phyloP scores from a whole-genome alignment of 2,797 vertebrate genomes.

The Emydoidea blandingii region DNA sequence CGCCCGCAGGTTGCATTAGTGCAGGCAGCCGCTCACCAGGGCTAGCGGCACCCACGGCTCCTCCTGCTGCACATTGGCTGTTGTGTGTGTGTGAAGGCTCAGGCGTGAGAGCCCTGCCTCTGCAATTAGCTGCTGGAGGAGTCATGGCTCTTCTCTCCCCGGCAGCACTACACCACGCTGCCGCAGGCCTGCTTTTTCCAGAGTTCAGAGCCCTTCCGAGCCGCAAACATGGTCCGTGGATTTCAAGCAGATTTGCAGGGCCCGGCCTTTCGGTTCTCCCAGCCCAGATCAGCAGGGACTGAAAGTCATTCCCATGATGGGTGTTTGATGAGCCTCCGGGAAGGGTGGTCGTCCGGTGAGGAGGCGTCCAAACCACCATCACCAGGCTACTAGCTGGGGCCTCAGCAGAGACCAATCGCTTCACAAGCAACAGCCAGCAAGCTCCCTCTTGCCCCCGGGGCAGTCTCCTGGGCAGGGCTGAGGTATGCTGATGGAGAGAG shows the following conservation, averaged over 20 bases:
- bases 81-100: no score
- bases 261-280: not conserved
- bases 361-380: rapidly evolving
- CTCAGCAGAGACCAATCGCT: rapidly evolving
- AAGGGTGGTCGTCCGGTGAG: not conserved
- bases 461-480: not conserved
- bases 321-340: rapidly evolving
- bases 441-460: not conserved
- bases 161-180: no score
- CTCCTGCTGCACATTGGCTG: no score
- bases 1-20: no score
- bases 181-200: not conserved
- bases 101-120: no score
- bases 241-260: no score
- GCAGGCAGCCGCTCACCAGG: not conserved
- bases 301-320: rapidly evolving
- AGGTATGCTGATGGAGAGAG: not conserved
- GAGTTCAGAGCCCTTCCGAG: no score
- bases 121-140: not conserved
- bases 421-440: not conserved
- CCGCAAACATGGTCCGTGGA: no score
- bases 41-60: no score
- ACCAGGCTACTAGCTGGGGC: rapidly evolving
- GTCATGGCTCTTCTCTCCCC: not conserved
- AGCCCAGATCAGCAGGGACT: not conserved